phyloP scores from a whole-genome alignment of 2,797 vertebrate species.

The Loris lydekkerianus region DNA sequence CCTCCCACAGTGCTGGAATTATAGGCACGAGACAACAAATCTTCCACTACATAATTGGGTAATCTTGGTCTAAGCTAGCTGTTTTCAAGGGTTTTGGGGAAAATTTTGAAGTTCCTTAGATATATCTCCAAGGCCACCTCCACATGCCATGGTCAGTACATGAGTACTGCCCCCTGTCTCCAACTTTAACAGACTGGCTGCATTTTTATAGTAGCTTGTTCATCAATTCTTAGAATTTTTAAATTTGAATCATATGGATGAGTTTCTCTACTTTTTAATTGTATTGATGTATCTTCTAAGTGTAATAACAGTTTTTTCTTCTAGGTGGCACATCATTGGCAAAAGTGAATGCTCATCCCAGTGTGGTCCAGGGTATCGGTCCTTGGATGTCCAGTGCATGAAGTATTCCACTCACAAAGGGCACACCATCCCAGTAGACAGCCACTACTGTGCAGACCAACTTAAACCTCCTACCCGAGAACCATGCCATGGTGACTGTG shows the following conservation, averaged over 20 bases:
- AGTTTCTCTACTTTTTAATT: background rate
- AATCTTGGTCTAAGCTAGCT: background rate
- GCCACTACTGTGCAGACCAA: slow-evolving; percentile 90
- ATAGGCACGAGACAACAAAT: background rate
- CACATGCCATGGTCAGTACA: background rate
- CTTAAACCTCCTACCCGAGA: slow-evolving; percentile 94
- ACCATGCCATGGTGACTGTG: slow-evolving; percentile 94
- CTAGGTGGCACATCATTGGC: slow-evolving; percentile 93
- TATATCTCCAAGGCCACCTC: background rate
- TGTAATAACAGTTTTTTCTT: slow-evolving; percentile 76
- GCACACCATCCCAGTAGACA: slow-evolving; percentile 90
- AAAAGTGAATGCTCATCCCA: slow-evolving; percentile 96
- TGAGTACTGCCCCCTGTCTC: background rate
- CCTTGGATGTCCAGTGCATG: slow-evolving; percentile 94
- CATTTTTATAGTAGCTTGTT: background rate
- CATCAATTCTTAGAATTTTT: background rate
- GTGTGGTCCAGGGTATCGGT: slow-evolving; percentile 94
- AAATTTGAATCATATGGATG: background rate
- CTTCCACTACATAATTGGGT: background rate
- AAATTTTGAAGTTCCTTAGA: background rate
- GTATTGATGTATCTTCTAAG: background rate
- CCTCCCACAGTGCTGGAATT: no score
- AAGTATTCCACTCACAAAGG: slow-evolving; percentile 93
- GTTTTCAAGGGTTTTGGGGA: background rate
- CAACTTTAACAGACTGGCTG: background rate